Conservation (phyloP, 2,888 invertebrate genomes). For the Melanophora roralis region DNA sequence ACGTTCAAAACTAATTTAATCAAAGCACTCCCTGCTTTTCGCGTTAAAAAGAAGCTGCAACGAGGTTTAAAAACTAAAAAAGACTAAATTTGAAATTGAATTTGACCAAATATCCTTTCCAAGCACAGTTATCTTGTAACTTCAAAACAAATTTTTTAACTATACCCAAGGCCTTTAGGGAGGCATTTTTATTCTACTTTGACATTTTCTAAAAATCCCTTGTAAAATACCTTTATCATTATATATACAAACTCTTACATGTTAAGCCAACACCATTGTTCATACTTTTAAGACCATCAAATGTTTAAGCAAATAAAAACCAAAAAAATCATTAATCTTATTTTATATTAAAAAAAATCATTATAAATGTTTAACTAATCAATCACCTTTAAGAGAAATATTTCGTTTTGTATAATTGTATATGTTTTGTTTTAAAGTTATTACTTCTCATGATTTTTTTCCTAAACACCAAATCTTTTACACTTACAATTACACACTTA, state of each 20-base stretch:
- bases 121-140: too few species aligned
- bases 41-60: too few species aligned
- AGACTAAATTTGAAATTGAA: too few species aligned
- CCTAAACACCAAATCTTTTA: slow-evolving; percentile 6
- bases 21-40: too few species aligned
- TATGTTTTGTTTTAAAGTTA: slow-evolving; percentile 17
- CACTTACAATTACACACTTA: slow-evolving; percentile 20
- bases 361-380: slow-evolving; percentile 23
- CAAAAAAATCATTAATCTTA: neutral
- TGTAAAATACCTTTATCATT: slow-evolving; percentile 28
- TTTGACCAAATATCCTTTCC: neutral
- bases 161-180: neutral
- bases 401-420: slow-evolving; percentile 1
- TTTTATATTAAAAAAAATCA: slow-evolving; percentile 13
- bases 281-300: slow-evolving; percentile 33
- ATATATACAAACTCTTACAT: neutral
- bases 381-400: slow-evolving; percentile 18
- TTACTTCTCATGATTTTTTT: neutral
- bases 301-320: slow-evolving; percentile 29
- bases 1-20: too few species aligned
- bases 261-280: neutral
- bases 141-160: too few species aligned
- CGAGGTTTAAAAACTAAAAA: too few species aligned
- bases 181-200: slow-evolving; percentile 16
- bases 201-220: slow-evolving; percentile 1